phyloP scores from a whole-genome alignment of 2,113 vertebrate species.

The Glaucidium brasilianum region DNA sequence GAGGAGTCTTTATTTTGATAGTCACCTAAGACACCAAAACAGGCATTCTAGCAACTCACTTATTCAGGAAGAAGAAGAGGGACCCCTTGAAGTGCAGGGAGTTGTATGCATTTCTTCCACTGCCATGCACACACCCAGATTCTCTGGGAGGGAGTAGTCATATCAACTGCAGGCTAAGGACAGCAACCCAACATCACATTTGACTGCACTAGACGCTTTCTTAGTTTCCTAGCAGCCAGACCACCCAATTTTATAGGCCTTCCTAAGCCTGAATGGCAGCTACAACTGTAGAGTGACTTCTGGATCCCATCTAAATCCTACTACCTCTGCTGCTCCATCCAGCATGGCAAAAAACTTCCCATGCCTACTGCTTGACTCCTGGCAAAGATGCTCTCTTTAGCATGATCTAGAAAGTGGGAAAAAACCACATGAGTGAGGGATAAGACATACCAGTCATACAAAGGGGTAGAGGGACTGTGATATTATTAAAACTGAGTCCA shows the following conservation, averaged over 20 bases:
- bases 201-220: background rate
- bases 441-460: background rate
- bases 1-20: background rate
- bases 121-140: background rate
- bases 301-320: background rate
- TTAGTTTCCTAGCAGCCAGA: background rate
- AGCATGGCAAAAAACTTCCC: background rate
- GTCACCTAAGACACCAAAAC: background rate
- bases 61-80: background rate
- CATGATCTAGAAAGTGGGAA: background rate
- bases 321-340: background rate
- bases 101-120: background rate
- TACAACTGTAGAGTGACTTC: background rate
- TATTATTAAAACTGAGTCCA: background rate
- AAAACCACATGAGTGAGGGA: background rate
- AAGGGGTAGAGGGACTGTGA: background rate
- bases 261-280: background rate
- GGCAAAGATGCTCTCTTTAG: background rate
- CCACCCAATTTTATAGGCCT: background rate
- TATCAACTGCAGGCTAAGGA: background rate
- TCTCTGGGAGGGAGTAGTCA: background rate
- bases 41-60: background rate
- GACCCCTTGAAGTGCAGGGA: fast-evolving
- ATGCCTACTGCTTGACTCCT: background rate
- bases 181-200: background rate